A percentile compares a stretch with the other conserved stretches of the same genome.
These are phyloP conservation scores for Malachius bipustulatus DNA, from an alignment of 2,888 invertebrate genomes.

Conservation along the genomic window DNA sequence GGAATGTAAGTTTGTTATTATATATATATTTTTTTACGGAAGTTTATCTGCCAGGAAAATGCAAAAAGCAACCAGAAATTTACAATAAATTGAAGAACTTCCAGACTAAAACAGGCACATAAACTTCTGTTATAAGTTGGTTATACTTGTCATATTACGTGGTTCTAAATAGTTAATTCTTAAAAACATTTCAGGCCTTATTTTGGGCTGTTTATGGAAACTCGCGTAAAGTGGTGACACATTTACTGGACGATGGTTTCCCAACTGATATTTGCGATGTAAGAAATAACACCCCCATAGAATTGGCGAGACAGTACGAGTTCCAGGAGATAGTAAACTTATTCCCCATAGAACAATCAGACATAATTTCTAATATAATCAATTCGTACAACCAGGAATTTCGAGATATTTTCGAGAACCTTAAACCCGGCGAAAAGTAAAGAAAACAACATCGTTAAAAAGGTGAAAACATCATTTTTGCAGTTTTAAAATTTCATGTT, in stretches of 20 bases:
- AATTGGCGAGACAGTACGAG: constrained; percentile 44
- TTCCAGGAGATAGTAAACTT: constrained; percentile 39
- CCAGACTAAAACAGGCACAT: too few species aligned
- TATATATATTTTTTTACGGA: constrained; percentile 9
- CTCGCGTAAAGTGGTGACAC: constrained; percentile 41
- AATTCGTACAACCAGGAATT: constrained; percentile 16
- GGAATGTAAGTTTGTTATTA: constrained; percentile 42
- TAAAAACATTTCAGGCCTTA: constrained; percentile 46
- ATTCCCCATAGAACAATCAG: constrained; percentile 35
- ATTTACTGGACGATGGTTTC: constrained; percentile 44
- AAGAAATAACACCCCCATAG: constrained; percentile 39
- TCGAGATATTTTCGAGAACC: constrained; percentile 18
- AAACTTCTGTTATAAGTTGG: too few species aligned
- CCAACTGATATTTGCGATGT: constrained; percentile 41
- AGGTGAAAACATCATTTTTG: too few species aligned
- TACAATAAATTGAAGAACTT: too few species aligned
- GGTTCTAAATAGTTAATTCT: too few species aligned
- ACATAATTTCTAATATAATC: constrained; percentile 18
- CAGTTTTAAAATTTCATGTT: constrained; percentile 16
- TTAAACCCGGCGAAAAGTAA: constrained; percentile 19
- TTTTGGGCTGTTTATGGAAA: constrained; percentile 51
- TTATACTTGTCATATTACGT: too few species aligned
- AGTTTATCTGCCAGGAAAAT: too few species aligned
- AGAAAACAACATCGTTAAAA: too few species aligned
- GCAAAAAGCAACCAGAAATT: too few species aligned